Percentiles rank a stretch among this genome's conserved stretches.
Evolutionary conservation across 2,888 invertebrate genomes (phyloP).

Genomic region (Mimas tiliae): DNA sequence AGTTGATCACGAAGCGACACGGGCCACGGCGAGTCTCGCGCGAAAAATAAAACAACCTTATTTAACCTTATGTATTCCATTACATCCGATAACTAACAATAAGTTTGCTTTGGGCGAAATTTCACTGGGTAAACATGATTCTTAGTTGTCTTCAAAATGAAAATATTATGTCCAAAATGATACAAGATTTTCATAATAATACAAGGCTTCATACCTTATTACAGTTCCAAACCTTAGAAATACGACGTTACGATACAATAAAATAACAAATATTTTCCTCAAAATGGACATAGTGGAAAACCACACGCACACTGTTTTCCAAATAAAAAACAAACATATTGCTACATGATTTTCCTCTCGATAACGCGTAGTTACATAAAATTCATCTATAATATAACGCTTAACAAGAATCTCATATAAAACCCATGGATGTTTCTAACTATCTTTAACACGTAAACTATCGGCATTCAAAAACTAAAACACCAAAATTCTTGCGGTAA

Average conservation of each 20-base stretch:
- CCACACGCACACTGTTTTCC: not conserved
- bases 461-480: conserved; percentile 4
- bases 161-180: not conserved
- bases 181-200: not conserved
- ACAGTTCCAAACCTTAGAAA: not conserved
- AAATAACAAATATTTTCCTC: not conserved
- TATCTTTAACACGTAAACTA: conserved; percentile 7
- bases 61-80: conserved; percentile 16
- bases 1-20: not conserved
- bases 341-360: not conserved
- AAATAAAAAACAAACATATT: not conserved
- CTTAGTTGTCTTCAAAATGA: not conserved
- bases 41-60: not conserved
- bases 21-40: not conserved
- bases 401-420: not conserved
- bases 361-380: not conserved
- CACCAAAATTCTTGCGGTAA: conserved; percentile 7
- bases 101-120: not conserved
- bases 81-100: conserved; percentile 7
- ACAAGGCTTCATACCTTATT: not conserved
- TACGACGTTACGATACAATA: not conserved
- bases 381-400: not conserved
- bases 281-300: not conserved
- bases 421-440: not conserved
- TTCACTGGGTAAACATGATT: not conserved